Evolutionary conservation across 2,888 invertebrate species (phyloP).

Genomic region (Xanthostigma xanthostigma): DNA sequence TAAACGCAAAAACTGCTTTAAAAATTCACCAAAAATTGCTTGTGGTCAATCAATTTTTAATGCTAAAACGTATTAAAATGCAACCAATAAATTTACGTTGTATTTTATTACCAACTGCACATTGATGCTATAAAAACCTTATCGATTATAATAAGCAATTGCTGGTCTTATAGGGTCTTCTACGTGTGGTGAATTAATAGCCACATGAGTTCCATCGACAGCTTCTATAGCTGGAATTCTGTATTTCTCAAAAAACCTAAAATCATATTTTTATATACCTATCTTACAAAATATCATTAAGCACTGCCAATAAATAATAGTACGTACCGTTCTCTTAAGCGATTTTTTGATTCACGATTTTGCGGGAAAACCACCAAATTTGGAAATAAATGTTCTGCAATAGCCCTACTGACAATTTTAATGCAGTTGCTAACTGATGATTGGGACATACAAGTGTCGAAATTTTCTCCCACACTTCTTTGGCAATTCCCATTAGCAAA

Average conservation of each 20-base stretch:
- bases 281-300: too few species aligned
- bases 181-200: constrained; percentile 2
- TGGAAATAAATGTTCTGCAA: too few species aligned
- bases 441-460: background rate
- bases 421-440: background rate
- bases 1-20: too few species aligned
- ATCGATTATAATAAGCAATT: constrained; percentile 2
- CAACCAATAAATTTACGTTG: too few species aligned
- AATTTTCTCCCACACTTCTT: constrained; percentile 1
- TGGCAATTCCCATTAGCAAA: constrained; percentile 6
- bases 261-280: too few species aligned
- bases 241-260: background rate
- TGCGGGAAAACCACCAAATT: too few species aligned
- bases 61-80: too few species aligned
- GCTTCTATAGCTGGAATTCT: constrained; percentile 2
- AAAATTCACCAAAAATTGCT: too few species aligned
- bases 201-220: constrained; percentile 3
- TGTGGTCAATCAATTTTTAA: too few species aligned
- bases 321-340: too few species aligned
- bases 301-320: too few species aligned
- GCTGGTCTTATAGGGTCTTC: background rate
- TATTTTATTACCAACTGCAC: constrained; percentile 5
- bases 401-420: constrained; percentile 1
- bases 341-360: too few species aligned
- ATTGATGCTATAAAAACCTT: constrained; percentile 7